Evolutionary conservation across 2,113 vertebrate genomes (phyloP), one percentile per base, ranked within the genome.

Genomic region (Marcusenius ussheri): DNA sequence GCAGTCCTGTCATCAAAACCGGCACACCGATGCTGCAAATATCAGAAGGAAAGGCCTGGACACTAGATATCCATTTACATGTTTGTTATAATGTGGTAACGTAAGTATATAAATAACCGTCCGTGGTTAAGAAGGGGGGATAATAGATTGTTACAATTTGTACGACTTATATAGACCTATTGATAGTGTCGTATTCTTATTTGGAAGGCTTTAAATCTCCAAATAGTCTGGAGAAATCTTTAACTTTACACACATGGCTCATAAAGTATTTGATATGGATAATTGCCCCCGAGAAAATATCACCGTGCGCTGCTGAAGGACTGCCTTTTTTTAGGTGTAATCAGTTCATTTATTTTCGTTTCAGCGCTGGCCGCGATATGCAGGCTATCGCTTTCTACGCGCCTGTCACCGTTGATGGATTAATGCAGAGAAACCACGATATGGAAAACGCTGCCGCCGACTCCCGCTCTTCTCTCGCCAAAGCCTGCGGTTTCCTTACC

Each of bases 371-470:
- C 92, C 91, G 74, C 0, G 47, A 89, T 91, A 89, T 9, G 89
- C 31, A 5, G 0, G 6, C 85, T 1, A 49, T 46, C 90, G 0
- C 88, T 86, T 92, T 86, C 92, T 92, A 89, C 85, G 87, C 74
- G 91, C 90, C 93, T 94, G 94, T 95, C 93, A 94, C 21, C 35
- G 50, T 92, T 96, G 95, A 96, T 94, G 93, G 93, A 95, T 93
- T 92, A 94, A 94, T 91, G 92, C 91, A 92, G 91, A 92, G 90
- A 92, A 92, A 89, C 90, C 62, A 49, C 90, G 86, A 91, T 91
- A 89, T 90, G 89, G 56, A 87, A 89, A 90, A 92, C 91, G n/a
- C 19, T 50, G 91, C 89, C n/a, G 45, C 66, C n/a, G 46, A 88
- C 35, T 50, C 62, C 88, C 51, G 49, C 86, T 90, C 86, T 83